phyloP scores from a whole-genome alignment of 2,113 vertebrate genomes.

The Leptobrachium ailaonicum region DNA sequence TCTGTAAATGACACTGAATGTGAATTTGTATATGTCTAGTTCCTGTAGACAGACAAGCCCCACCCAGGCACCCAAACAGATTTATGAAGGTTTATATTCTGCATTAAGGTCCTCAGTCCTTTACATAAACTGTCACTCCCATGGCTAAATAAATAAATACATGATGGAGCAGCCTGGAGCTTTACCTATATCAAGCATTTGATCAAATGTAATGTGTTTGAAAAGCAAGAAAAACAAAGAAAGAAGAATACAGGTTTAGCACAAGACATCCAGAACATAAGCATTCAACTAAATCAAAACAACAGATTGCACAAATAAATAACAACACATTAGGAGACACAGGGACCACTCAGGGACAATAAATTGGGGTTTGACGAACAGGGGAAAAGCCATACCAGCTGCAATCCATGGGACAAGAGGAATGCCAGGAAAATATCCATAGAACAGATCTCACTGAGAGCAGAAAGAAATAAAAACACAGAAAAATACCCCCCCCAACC shows the following conservation, averaged over 20 bases:
- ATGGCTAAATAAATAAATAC: neutral
- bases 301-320: too few species aligned
- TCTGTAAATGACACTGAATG: constrained; percentile 2
- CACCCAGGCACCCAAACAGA: constrained; percentile 28
- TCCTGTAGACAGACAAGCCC: constrained; percentile 25
- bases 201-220: too few species aligned
- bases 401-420: constrained; percentile 12
- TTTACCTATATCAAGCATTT: too few species aligned
- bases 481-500: neutral
- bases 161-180: too few species aligned
- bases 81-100: neutral
- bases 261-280: too few species aligned
- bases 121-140: neutral
- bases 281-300: too few species aligned
- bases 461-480: too few species aligned
- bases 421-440: constrained; percentile 3
- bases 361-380: neutral
- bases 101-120: too few species aligned
- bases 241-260: too few species aligned
- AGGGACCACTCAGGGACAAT: neutral
- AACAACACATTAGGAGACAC: neutral
- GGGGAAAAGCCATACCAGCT: constrained; percentile 24
- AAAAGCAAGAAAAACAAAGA: too few species aligned
- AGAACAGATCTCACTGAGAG: neutral
- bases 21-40: neutral